These are phyloP conservation scores for Pseudomyrmex gracilis DNA, from an alignment of 1,140 invertebrate species.

Conservation along the genomic window DNA sequence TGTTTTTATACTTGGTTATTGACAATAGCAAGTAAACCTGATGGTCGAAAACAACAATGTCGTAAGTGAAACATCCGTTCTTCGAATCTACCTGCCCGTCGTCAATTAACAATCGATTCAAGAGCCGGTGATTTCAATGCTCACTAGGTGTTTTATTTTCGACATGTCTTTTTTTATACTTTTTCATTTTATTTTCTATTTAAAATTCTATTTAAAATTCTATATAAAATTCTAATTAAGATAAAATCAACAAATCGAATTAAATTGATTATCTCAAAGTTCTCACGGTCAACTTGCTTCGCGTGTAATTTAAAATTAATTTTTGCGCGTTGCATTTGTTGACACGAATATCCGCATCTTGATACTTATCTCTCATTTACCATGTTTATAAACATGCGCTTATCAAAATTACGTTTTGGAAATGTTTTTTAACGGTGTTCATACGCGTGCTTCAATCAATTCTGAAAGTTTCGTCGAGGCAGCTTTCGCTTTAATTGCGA, in stretches of 20 bases:
- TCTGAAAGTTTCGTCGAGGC: slow-evolving; percentile 29
- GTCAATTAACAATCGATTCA: too few species aligned
- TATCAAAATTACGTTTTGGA: not conserved
- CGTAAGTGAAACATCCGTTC: not conserved
- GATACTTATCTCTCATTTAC: too few species aligned
- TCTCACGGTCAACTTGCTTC: too few species aligned
- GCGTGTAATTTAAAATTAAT: too few species aligned
- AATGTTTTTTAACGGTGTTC: slow-evolving; percentile 33
- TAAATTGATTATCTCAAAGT: too few species aligned
- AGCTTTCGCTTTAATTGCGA: slow-evolving; percentile 65
- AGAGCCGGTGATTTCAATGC: too few species aligned
- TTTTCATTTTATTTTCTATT: slow-evolving; percentile 12
- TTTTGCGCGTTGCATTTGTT: too few species aligned
- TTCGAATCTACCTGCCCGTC: too few species aligned
- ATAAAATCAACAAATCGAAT: too few species aligned
- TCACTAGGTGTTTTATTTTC: not conserved
- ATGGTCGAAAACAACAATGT: not conserved
- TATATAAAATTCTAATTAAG: too few species aligned
- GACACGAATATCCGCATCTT: too few species aligned
- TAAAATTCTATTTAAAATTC: too few species aligned
- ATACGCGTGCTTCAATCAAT: slow-evolving; percentile 12
- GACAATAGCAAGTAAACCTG: not conserved
- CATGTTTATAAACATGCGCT: not conserved
- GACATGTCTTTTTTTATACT: not conserved
- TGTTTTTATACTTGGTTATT: not conserved